phyloP scores from a whole-genome alignment of 2,113 vertebrate genomes.

The Balaenoptera acutorostrata region DNA sequence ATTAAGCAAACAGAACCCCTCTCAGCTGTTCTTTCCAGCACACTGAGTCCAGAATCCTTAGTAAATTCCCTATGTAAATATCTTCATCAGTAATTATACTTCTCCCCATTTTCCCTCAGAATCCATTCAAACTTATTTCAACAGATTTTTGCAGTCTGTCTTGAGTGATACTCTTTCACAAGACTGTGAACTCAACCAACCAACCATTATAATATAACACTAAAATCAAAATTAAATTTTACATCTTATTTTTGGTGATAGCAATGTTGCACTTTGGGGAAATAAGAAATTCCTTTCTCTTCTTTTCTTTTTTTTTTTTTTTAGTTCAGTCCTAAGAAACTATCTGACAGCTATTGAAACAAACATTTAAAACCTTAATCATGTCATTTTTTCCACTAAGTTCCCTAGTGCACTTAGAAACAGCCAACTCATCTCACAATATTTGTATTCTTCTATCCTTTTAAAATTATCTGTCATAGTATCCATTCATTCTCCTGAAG shows the following conservation, averaged over 20 bases:
- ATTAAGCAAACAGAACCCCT: neutral
- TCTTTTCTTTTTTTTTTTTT: too few species aligned
- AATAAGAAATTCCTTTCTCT: neutral
- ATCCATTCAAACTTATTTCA: neutral
- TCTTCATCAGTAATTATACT: neutral
- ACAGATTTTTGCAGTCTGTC: neutral
- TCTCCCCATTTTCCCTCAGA: neutral
- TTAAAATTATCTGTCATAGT: neutral
- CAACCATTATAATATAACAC: neutral
- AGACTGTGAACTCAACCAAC: neutral
- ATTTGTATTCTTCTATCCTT: neutral
- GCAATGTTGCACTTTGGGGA: neutral
- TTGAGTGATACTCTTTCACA: neutral
- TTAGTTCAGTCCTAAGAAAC: neutral
- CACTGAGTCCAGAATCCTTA: neutral
- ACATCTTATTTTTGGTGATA: neutral
- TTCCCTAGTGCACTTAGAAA: neutral
- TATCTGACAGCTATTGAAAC: neutral
- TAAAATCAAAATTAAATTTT: neutral
- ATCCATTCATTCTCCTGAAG: neutral
- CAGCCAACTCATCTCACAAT: neutral
- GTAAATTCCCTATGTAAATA: neutral
- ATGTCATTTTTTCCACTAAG: neutral
- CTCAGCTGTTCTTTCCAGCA: neutral
- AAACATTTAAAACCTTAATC: neutral